phyloP scores from a whole-genome alignment of 2,113 vertebrate genomes.

The Glaucidium brasilianum region DNA sequence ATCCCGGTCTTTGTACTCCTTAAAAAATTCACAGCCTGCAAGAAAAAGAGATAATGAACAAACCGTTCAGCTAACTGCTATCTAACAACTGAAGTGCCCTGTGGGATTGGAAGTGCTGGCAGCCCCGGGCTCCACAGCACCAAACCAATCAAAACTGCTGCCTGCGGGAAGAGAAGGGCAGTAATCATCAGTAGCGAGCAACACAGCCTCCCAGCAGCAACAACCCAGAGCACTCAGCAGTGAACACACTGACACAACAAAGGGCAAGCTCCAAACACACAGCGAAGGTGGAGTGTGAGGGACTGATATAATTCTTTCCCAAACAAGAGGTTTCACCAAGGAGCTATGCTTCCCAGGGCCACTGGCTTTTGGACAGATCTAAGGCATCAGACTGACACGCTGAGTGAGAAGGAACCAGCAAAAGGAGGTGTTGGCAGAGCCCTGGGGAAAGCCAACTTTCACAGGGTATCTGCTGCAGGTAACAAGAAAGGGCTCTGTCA shows the following conservation, averaged over 20 bases:
- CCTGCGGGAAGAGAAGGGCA: slow-evolving; percentile 4
- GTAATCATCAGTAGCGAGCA: not conserved
- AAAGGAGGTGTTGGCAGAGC: not conserved
- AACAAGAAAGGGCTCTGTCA: not conserved
- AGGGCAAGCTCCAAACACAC: not conserved
- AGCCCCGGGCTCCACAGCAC: not conserved
- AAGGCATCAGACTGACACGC: not conserved
- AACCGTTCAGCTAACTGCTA: not conserved
- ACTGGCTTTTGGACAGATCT: not conserved
- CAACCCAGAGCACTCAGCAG: not conserved
- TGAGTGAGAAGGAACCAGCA: not conserved
- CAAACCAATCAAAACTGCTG: slow-evolving; percentile 6
- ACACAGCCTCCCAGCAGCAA: not conserved
- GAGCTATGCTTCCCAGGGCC: not conserved
- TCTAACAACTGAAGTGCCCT: not conserved
- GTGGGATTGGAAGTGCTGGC: not conserved
- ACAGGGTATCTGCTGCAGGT: not conserved
- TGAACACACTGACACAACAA: not conserved
- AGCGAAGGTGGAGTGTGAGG: not conserved
- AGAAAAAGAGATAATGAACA: slow-evolving; percentile 44
- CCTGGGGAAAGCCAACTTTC: not conserved
- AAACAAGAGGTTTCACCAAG: not conserved
- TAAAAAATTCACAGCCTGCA: slow-evolving; percentile 99
- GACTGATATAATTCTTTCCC: not conserved
- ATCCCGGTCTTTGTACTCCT: slow-evolving; percentile 96